Evolutionary conservation across 30 jellyfish, hydroid and myxozoan genomes (phyloP).

Genomic region (Hydra vulgaris): DNA sequence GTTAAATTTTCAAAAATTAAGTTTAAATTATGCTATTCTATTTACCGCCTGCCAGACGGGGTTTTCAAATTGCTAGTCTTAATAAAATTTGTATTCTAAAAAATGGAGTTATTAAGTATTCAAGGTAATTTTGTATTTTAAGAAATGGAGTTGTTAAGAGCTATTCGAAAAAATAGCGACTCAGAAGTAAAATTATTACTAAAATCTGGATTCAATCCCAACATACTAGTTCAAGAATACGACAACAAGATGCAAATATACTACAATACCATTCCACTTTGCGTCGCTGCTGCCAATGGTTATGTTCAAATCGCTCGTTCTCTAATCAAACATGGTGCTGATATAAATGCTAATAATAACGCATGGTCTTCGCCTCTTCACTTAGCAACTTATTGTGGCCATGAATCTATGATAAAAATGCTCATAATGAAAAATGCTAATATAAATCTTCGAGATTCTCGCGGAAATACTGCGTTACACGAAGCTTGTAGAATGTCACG

Average conservation of each 20-base stretch:
- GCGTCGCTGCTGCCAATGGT: conserved; percentile 1
- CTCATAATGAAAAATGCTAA: neutral
- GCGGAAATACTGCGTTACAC: neutral
- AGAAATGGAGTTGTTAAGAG: conserved; percentile 22
- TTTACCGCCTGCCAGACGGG: too few species aligned
- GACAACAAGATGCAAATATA: neutral
- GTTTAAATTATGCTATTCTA: too few species aligned
- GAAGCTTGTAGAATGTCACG: neutral
- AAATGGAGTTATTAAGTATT: neutral
- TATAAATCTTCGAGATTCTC: neutral
- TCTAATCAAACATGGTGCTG: neutral
- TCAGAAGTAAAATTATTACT: conserved; percentile 15
- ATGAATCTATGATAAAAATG: neutral
- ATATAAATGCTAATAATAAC: neutral
- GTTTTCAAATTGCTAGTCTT: too few species aligned
- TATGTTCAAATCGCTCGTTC: neutral
- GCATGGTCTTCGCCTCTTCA: conserved; percentile 10
- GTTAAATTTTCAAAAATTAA: too few species aligned
- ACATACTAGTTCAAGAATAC: neutral
- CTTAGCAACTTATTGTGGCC: conserved; percentile 1
- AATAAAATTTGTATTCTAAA: neutral
- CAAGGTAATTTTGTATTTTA: neutral
- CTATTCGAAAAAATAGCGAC: conserved; percentile 19
- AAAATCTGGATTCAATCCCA: conserved; percentile 9
- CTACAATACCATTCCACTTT: neutral